These are phyloP conservation scores for Drosophila merina DNA, from an alignment of 2,888 invertebrate genomes.

Conservation along the genomic window DNA sequence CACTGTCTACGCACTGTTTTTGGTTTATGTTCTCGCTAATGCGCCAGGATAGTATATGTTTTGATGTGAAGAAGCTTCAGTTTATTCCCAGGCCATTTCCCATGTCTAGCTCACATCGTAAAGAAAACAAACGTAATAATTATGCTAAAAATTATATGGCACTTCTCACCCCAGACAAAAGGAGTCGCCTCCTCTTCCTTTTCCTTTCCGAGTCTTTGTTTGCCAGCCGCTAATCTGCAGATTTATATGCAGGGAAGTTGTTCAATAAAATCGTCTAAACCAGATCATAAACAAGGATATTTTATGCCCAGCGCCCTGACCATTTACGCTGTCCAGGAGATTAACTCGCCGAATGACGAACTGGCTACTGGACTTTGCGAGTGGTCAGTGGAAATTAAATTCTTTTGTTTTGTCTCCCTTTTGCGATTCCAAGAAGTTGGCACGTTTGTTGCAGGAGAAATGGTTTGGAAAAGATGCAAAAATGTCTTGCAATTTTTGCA, in stretches of 20 bases:
- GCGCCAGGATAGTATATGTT: slow-evolving; percentile 33
- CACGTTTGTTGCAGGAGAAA: slow-evolving; percentile 57
- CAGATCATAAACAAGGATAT: slow-evolving; percentile 79
- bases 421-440: slow-evolving; percentile 49
- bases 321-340: slow-evolving; percentile 64
- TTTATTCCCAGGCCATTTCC: slow-evolving; percentile 28
- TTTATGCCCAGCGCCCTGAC: slow-evolving; percentile 67
- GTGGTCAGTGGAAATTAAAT: slow-evolving; percentile 35
- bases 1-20: slow-evolving; percentile 35
- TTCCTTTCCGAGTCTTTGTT: slow-evolving; percentile 31
- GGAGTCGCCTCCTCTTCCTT: slow-evolving; percentile 22
- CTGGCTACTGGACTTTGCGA: slow-evolving; percentile 48
- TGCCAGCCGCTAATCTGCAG: slow-evolving; percentile 75
- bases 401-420: slow-evolving; percentile 37
- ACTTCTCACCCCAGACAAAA: slow-evolving; percentile 68
- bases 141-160: slow-evolving; percentile 78
- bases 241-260: slow-evolving; percentile 83
- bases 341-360: slow-evolving; percentile 56
- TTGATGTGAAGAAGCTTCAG: slow-evolving; percentile 35
- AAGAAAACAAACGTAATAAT: slow-evolving; percentile 77
- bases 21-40: slow-evolving; percentile 65
- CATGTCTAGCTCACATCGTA: slow-evolving; percentile 51
- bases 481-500: not conserved
- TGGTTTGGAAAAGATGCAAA: slow-evolving; percentile 59
- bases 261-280: slow-evolving; percentile 82